Evolutionary conservation across 2,888 invertebrate species (phyloP), one percentile per base, ranked within the genome.

Genomic region (Patella pellucida): DNA sequence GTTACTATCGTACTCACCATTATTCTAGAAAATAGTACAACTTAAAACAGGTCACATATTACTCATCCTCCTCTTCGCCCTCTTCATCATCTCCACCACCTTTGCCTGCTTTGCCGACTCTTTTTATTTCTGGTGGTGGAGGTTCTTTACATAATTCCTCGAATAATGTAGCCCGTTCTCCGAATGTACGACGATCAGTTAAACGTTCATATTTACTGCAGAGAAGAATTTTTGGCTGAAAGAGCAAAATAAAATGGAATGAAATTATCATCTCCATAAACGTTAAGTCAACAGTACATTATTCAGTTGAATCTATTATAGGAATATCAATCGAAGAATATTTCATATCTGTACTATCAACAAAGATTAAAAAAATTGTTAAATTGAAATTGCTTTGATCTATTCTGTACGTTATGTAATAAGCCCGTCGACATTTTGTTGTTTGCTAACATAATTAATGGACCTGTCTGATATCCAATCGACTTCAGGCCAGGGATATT

Each of bases 181-280:
- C 86, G 79, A 89, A 91, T 11, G 86, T 84, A 71, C 90, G 77
- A 79, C 87, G 87, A 83, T 91, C 91, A 67, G 90, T 90, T 72
- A 89, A 89, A 11, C 90, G 82, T 81, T 91, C 91, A 80, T 90
- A 91, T 81, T 91, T 89, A 82, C 90, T 91, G 88, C 88, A 91
- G 82, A 91, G 85, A 78, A 86, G 85, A 74, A 91, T 88, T 85
- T 90, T 90, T 50, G 89, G 89, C 89, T 89, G 83, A 2, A 56
- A 16, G 69, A 51, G 51, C 52, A 71, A 70, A 7, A 74, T 72
- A 27, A n/a, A 23, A 5, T 5, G 11, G 19, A 19, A 31, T 41
- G 9, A 41, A 41, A 9, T 41, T 41, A 9, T 41, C 9, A 9
- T 9, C 41, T 41, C 41, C 41, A 9, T 1, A 9, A 9, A 41